phyloP scores from a whole-genome alignment of 2,113 vertebrate species.

The Centrocercus urophasianus region DNA sequence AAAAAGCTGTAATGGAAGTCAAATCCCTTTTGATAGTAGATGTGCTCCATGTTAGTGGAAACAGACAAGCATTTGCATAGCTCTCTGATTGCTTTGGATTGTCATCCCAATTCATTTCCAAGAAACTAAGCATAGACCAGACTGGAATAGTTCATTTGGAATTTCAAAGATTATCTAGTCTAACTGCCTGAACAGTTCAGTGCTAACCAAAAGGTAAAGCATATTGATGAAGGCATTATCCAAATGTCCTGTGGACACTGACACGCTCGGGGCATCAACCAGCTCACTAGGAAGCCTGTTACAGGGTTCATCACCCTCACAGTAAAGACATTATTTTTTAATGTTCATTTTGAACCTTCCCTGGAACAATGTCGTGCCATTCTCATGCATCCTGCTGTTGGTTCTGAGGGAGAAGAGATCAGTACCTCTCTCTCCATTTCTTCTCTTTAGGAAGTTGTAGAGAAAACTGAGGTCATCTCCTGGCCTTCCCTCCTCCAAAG shows the following conservation, averaged over 20 bases:
- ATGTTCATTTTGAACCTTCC: neutral
- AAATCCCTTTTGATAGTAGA: neutral
- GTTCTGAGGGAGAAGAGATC: neutral
- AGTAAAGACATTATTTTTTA: neutral
- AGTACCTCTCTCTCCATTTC: neutral
- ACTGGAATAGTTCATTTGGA: neutral
- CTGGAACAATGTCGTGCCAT: neutral
- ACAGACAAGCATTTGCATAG: neutral
- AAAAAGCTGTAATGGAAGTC: neutral
- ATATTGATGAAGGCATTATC: neutral
- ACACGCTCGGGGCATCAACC: neutral
- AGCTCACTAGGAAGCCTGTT: neutral
- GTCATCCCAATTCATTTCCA: neutral
- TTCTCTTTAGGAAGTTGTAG: neutral
- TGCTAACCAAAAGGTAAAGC: neutral
- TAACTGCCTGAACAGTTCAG: neutral
- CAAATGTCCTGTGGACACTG: neutral
- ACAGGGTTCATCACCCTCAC: neutral
- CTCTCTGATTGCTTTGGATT: neutral
- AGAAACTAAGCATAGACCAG: neutral
- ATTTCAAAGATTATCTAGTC: neutral
- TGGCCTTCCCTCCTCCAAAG: neutral
- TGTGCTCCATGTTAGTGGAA: neutral
- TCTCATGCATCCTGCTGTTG: neutral
- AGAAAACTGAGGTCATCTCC: neutral